phyloP scores from a whole-genome alignment of 1,140 invertebrate genomes.

The Berghia stephanieae region DNA sequence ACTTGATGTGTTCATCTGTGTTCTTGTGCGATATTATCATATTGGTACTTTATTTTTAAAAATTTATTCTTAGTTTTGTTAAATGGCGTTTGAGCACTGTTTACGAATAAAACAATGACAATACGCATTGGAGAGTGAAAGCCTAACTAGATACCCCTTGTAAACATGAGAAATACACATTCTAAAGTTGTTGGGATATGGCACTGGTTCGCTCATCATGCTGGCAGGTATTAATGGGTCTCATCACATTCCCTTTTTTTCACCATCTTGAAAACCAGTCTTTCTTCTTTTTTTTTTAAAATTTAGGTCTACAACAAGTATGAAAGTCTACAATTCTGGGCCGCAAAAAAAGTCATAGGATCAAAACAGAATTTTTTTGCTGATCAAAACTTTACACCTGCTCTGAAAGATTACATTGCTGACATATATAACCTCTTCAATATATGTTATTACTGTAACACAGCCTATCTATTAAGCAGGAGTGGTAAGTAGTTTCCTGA shows the following conservation, averaged over 20 bases:
- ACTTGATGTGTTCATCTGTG: no score
- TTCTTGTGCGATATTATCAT: no score
- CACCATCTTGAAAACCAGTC: neutral
- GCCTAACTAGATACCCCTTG: conserved; percentile 33
- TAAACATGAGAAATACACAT: neutral
- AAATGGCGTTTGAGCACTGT: no score
- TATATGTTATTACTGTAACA: conserved; percentile 66
- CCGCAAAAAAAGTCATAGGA: conserved; percentile 66
- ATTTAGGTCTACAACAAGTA: conserved; percentile 26
- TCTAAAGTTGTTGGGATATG: no score
- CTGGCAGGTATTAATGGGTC: no score
- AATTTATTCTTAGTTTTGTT: no score
- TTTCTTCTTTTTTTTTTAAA: neutral
- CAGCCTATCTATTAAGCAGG: conserved; percentile 48
- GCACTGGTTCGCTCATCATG: no score
- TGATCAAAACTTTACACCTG: conserved; percentile 53
- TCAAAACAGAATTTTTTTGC: conserved; percentile 66
- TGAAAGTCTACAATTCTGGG: conserved; percentile 61
- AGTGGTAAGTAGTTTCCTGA: conserved; percentile 45
- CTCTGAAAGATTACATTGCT: conserved; percentile 67
- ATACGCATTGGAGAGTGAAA: neutral
- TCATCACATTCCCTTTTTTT: neutral
- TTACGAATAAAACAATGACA: no score
- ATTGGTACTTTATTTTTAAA: no score
- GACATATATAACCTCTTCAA: conserved; percentile 66